A percentile compares a stretch with the other conserved stretches of the same genome.
Conservation (phyloP, 1,140 invertebrate species). For the Orius insidiosus region DNA sequence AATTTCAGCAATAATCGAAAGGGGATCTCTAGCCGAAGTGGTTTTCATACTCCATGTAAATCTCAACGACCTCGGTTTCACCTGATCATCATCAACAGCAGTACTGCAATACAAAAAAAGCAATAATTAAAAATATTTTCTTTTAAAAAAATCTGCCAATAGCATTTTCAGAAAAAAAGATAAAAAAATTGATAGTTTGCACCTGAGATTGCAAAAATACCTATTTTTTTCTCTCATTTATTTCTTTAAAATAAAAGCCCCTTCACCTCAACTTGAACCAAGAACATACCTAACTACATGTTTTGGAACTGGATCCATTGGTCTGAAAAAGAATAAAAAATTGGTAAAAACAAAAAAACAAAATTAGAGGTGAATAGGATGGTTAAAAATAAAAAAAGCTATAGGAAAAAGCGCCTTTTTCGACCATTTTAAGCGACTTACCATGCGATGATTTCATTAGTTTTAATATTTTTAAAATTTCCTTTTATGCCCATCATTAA, state of each 20-base stretch:
- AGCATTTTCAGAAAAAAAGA: not conserved
- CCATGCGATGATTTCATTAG: no score
- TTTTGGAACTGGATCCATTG: slow-evolving; percentile 36
- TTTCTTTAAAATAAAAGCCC: no score
- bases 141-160: not conserved
- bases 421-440: no score
- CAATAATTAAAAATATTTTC: slow-evolving; percentile 1
- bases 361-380: slow-evolving; percentile 14
- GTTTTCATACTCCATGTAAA: slow-evolving; percentile 99
- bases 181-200: slow-evolving; percentile 1
- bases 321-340: slow-evolving; percentile 39
- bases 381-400: not conserved
- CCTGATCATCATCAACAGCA: slow-evolving; percentile 71
- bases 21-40: slow-evolving; percentile 92
- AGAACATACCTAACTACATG: slow-evolving; percentile 40
- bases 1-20: slow-evolving; percentile 99
- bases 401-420: slow-evolving; percentile 1
- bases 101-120: slow-evolving; percentile 27
- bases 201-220: not conserved
- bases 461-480: no score
- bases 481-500: no score
- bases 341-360: slow-evolving; percentile 18
- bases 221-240: no score
- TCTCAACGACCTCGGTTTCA: slow-evolving; percentile 87
- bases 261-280: no score